Base-by-base conservation (phyloP, 1,140 invertebrate genomes). In the Drosophila erecta region DNA sequence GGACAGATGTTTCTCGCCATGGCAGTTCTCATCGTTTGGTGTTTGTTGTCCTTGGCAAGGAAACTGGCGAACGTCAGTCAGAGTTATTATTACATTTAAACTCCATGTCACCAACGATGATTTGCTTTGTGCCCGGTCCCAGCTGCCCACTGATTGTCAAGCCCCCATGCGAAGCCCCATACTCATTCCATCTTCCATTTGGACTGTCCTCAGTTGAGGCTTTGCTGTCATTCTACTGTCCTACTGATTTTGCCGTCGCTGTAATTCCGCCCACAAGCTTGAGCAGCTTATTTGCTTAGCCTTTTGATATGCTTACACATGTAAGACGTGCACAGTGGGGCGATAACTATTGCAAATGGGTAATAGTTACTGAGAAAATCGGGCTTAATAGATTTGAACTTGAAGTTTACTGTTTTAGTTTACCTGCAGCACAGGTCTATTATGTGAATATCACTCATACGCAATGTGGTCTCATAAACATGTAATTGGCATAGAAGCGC, bases 271-370 rank as follows among this genome's bases (percentile, higher is more conserved):
- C 66, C 64, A 69, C 35, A 70, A 70, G 66, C 40, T 38, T 20
- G 33, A 69, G 50, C 37, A 38, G 69, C 53, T 72, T 72, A 71
- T 72, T 72, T 72, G 66, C 10, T 72, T 59, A 72, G 69, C 53
- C 69, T 20, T 59, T 30, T 43, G 54, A 72, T 72, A 24, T 30
- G 46, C 30, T 56, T 69, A 56, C 64, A 56, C 24, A 69, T 69
- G 65, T 70, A 56, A 40, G 62, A 30, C 41, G 20, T 6, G 33
- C 41, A 66, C 44, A 38, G 59, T 66, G 61, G 47, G 5, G 7
- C 27, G 7, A 20, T 0, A 33, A 2, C 0, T 30, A 11, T 33
- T 2, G 15, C 8, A 15, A 11, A 30, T 15, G 24, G 7, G 4
- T 4, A 7, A 30, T 7, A 30, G 27, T 30, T 30, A 30, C 27